Conservation (phyloP, 2,888 invertebrate species). For the Catonia carolina region DNA sequence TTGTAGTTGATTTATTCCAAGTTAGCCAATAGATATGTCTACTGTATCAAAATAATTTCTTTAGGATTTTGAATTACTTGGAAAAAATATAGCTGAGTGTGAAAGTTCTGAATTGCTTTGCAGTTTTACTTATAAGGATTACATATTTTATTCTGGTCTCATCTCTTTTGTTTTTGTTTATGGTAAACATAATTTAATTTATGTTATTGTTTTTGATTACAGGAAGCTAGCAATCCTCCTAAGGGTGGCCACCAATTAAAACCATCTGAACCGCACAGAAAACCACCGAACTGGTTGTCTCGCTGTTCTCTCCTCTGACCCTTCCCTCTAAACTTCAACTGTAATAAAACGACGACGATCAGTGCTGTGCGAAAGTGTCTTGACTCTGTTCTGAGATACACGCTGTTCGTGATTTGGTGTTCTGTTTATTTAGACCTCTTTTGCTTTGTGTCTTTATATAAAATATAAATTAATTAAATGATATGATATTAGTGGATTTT, state of each 20-base stretch:
- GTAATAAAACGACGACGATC: neutral
- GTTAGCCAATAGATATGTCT: too few species aligned
- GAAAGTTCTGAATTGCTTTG: too few species aligned
- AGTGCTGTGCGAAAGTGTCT: conserved; percentile 22
- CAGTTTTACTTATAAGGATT: too few species aligned
- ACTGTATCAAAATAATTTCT: too few species aligned
- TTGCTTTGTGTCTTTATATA: conserved; percentile 12
- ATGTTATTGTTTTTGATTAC: too few species aligned
- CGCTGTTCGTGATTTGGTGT: conserved; percentile 7
- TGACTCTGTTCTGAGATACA: conserved; percentile 17
- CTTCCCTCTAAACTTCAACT: conserved; percentile 27
- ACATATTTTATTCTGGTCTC: too few species aligned
- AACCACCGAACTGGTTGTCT: conserved; percentile 78
- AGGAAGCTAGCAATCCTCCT: conserved; percentile 84
- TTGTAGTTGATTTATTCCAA: too few species aligned
- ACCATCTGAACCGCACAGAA: conserved; percentile 65
- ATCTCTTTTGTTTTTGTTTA: too few species aligned
- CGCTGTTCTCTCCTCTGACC: conserved; percentile 87
- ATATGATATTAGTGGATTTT: too few species aligned
- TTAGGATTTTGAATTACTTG: too few species aligned
- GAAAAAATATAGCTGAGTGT: too few species aligned
- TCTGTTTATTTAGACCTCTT: conserved; percentile 9
- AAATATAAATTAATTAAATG: neutral
- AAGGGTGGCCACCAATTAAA: conserved; percentile 76
- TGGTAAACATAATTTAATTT: too few species aligned